Evolutionary conservation across 2,888 invertebrate species (phyloP).

Genomic region (Galerucella nymphaeae): DNA sequence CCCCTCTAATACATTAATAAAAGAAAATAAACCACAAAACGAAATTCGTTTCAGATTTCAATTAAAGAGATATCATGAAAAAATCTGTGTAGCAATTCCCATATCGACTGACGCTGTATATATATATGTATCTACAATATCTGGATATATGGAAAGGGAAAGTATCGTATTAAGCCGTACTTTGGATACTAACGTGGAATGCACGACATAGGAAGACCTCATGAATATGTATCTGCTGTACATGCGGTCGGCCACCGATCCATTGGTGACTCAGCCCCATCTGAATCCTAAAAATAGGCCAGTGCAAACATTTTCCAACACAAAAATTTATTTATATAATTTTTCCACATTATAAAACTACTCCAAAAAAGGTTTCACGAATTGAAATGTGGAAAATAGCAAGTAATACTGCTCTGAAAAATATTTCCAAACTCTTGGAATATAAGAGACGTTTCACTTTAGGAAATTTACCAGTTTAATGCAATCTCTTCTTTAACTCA

Average conservation of each 20-base stretch:
- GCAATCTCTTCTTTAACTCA: no score
- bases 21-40: neutral
- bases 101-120: slow-evolving; percentile 23
- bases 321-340: neutral
- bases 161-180: slow-evolving; percentile 55
- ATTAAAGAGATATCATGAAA: slow-evolving; percentile 32
- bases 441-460: no score
- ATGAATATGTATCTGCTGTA: slow-evolving; percentile 65
- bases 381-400: no score
- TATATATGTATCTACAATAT: slow-evolving; percentile 29
- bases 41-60: slow-evolving; percentile 18
- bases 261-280: slow-evolving; percentile 61
- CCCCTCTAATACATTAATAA: neutral
- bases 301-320: neutral
- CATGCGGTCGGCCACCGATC: slow-evolving; percentile 53
- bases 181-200: slow-evolving; percentile 45
- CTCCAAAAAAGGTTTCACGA: no score
- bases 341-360: no score
- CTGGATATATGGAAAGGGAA: slow-evolving; percentile 59
- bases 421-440: no score
- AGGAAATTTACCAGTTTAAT: no score
- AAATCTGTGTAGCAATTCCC: slow-evolving; percentile 32
- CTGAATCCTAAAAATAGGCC: slow-evolving; percentile 55
- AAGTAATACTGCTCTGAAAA: no score
- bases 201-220: slow-evolving; percentile 55